A percentile compares a stretch with the other conserved stretches of the same genome.
These are phyloP conservation scores for Sebastes taczanowskii DNA, from an alignment of 2,797 vertebrate species.

Conservation along the genomic window DNA sequence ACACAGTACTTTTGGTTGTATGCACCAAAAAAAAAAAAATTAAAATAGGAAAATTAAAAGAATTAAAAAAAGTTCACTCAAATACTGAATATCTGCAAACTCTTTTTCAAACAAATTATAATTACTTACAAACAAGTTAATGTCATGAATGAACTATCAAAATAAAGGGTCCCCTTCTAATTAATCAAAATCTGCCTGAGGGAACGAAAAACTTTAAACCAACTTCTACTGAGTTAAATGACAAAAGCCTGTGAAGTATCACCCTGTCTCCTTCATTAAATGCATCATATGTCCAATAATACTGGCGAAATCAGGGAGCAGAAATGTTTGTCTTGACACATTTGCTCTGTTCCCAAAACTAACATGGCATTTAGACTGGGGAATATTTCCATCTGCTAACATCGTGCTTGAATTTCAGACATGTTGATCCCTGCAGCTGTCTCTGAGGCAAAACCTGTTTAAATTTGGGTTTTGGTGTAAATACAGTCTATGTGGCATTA, in stretches of 20 bases:
- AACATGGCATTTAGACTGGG: constrained; percentile 13
- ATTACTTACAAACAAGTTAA: neutral
- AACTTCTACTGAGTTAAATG: neutral
- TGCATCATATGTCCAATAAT: constrained; percentile 31
- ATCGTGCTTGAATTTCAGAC: constrained; percentile 19
- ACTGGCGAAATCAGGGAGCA: neutral
- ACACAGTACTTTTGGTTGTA: too few relatives aligned
- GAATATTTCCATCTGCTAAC: constrained; percentile 33
- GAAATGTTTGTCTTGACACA: neutral
- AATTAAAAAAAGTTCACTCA: neutral
- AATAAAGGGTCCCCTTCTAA: neutral
- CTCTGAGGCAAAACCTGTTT: neutral
- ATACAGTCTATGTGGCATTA: neutral
- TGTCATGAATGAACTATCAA: neutral
- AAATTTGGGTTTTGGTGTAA: neutral
- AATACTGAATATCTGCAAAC: neutral
- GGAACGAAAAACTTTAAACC: neutral
- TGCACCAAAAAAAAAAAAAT: too few relatives aligned
- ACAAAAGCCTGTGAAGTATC: neutral
- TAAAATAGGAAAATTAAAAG: too few relatives aligned
- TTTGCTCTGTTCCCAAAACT: constrained; percentile 3
- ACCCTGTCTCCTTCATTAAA: neutral
- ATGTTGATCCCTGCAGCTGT: constrained; percentile 37
- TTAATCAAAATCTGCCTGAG: neutral
- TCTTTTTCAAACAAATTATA: neutral